Percentiles rank a stretch among this genome's conserved stretches.
phyloP scores from a whole-genome alignment of 2,888 invertebrate species.

The Scaeva pyrastri region DNA sequence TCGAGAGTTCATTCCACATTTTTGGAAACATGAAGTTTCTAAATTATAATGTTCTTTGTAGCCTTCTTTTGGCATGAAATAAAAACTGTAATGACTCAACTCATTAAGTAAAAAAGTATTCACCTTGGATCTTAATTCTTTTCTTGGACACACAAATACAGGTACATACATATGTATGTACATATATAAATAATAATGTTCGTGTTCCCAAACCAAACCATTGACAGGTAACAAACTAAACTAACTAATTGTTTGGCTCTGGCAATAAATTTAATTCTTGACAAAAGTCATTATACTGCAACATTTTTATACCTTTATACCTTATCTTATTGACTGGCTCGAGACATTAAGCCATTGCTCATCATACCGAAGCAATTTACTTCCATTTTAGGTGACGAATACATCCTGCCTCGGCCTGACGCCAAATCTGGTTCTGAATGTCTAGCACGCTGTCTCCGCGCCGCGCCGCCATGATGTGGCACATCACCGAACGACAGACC shows the following conservation, averaged over 20 bases:
- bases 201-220: conserved; percentile 18
- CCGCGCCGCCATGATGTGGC: no score
- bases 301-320: not conserved
- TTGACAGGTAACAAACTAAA: conserved; percentile 43
- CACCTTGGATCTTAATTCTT: conserved; percentile 44
- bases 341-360: conserved; percentile 50
- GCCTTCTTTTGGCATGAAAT: not conserved
- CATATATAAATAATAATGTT: not conserved
- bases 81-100: not conserved
- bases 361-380: conserved; percentile 49
- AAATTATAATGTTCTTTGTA: no score
- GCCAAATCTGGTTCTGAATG: conserved; percentile 53
- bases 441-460: conserved; percentile 14
- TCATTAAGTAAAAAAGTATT: conserved; percentile 14
- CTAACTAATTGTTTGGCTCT: conserved; percentile 12
- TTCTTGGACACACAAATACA: not conserved
- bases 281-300: conserved; percentile 42
- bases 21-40: no score
- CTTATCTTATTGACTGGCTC: conserved; percentile 3
- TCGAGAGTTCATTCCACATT: no score
- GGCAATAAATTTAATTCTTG: conserved; percentile 28
- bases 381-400: conserved; percentile 44
- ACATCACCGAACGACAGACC: no score
- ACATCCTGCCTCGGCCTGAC: conserved; percentile 57
- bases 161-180: no score